These are phyloP conservation scores for Euwallacea similis DNA, from an alignment of 1,140 invertebrate genomes.

Conservation along the genomic window DNA sequence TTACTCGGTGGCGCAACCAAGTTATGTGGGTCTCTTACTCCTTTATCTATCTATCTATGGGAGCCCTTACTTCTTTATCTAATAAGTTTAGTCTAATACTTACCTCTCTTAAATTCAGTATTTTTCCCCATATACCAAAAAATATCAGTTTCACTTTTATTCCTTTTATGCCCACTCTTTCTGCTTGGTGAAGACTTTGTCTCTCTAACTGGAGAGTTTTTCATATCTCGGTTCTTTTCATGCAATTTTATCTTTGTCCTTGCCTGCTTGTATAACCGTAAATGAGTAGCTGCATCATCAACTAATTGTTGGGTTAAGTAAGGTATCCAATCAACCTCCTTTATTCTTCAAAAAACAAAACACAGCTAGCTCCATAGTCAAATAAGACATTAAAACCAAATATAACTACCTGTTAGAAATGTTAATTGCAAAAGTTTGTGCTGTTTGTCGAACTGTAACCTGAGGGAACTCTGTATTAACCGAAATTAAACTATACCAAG, in stretches of 20 bases:
- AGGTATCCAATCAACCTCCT: slow-evolving; percentile 87
- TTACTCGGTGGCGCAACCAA: no score
- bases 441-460: slow-evolving; percentile 57
- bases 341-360: slow-evolving; percentile 63
- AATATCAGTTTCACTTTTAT: slow-evolving; percentile 73
- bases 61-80: no score
- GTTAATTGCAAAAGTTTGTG: slow-evolving; percentile 62
- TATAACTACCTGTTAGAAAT: slow-evolving; percentile 57
- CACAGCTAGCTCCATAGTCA: not conserved
- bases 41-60: no score
- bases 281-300: slow-evolving; percentile 87
- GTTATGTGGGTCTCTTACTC: no score
- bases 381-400: not conserved
- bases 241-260: slow-evolving; percentile 62
- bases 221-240: slow-evolving; percentile 55
- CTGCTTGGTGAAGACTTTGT: slow-evolving; percentile 55
- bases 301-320: slow-evolving; percentile 83
- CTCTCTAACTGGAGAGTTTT: slow-evolving; percentile 56
- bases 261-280: slow-evolving; percentile 79
- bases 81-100: not conserved
- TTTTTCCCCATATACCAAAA: slow-evolving; percentile 61
- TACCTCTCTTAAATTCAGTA: slow-evolving; percentile 44
- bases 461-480: slow-evolving; percentile 59
- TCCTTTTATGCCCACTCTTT: slow-evolving; percentile 59
- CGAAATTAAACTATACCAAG: slow-evolving; percentile 68